Evolutionary conservation across 2,888 invertebrate genomes (phyloP).

Genomic region (Drosophila longiperda): DNA sequence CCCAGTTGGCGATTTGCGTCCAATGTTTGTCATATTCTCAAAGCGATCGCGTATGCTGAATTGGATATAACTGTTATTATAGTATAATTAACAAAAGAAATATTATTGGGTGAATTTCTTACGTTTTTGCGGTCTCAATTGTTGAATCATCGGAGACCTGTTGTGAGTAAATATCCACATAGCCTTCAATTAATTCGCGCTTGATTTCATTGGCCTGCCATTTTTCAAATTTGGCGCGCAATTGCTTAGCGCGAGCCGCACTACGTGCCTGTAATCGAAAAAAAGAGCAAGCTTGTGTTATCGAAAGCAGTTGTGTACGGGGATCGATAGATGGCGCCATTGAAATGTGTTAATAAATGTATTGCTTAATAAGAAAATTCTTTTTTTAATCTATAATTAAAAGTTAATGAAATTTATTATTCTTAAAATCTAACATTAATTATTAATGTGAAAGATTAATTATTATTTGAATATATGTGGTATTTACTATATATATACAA

Average conservation of each 20-base stretch:
- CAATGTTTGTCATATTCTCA: conserved; percentile 91
- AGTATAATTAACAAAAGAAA: background rate
- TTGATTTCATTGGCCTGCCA: conserved; percentile 91
- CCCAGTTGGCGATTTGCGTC: conserved; percentile 85
- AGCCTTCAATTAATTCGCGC: conserved; percentile 86
- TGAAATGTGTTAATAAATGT: background rate
- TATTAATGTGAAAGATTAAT: background rate
- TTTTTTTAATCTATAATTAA: background rate
- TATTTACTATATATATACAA: background rate
- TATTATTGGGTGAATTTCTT: conserved; percentile 46
- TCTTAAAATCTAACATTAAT: background rate
- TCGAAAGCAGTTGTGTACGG: background rate
- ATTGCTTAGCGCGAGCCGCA: conserved; percentile 92
- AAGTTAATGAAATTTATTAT: background rate
- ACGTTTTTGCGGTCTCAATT: conserved; percentile 94
- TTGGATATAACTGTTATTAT: conserved; percentile 33
- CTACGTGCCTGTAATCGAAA: conserved; percentile 87
- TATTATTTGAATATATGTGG: background rate
- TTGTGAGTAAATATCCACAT: conserved; percentile 84
- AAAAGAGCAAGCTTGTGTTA: background rate
- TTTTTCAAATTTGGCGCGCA: conserved; percentile 94
- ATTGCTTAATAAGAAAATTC: background rate
- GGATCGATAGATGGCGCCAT: background rate
- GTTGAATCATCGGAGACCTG: conserved; percentile 89
- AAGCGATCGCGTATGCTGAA: conserved; percentile 93